Percentiles rank a stretch among this genome's conserved stretches.
Evolutionary conservation across 1,140 invertebrate genomes (phyloP).

Genomic region (Cephus cinctus): DNA sequence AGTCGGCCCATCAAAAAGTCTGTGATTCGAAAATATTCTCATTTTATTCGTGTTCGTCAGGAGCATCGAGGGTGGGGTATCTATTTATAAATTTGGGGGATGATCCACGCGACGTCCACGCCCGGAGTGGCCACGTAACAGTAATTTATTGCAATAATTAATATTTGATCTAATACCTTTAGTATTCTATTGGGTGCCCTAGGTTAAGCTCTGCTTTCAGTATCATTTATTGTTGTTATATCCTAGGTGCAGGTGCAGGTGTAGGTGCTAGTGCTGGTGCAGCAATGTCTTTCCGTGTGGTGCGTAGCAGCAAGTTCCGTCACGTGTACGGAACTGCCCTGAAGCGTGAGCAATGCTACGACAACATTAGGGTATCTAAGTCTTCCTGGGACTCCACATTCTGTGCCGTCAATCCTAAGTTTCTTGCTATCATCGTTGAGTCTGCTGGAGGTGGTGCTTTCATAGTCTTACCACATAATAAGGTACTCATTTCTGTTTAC

Average conservation of each 20-base stretch:
- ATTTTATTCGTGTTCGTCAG: constrained; percentile 43
- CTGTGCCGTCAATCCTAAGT: constrained; percentile 99
- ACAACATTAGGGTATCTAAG: constrained; percentile 97
- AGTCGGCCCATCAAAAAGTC: constrained; percentile 30
- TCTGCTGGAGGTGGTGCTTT: constrained; percentile 98
- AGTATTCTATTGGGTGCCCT: constrained; percentile 2
- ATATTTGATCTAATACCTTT: constrained; percentile 21
- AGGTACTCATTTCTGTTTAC: constrained; percentile 63
- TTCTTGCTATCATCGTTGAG: constrained; percentile 98
- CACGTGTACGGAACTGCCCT: constrained; percentile 97
- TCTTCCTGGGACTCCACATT: constrained; percentile 98
- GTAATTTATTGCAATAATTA: constrained; percentile 16
- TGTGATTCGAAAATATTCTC: constrained; percentile 48
- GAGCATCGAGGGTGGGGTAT: constrained; percentile 7
- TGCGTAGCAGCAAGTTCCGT: constrained; percentile 95
- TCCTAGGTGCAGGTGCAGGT: constrained; percentile 34
- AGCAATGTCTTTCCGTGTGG: constrained; percentile 91
- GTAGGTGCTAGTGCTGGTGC: constrained; percentile 37
- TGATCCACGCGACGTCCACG: constrained; percentile 51
- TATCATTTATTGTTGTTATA: constrained; percentile 4
- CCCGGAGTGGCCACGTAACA: constrained; percentile 40
- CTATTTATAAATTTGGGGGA: constrained; percentile 29
- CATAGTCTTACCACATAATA: constrained; percentile 94
- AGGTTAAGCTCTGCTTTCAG: constrained; percentile 12
- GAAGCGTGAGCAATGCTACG: constrained; percentile 98